Base-by-base conservation (phyloP, 2,113 vertebrate genomes). In the Choloepus hoffmanni region DNA sequence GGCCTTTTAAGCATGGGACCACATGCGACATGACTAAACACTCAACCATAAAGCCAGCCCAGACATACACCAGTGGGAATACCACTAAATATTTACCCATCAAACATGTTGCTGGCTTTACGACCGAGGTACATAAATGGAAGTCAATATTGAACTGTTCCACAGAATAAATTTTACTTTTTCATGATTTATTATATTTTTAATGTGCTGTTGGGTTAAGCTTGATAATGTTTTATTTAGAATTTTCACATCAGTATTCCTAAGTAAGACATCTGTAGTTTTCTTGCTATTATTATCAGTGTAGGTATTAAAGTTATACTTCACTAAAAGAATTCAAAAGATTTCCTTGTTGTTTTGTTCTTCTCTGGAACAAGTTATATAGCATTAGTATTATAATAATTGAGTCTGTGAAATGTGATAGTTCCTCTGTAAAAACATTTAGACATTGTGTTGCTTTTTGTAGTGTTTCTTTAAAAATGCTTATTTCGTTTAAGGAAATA, bases 221-320 rank as follows among this genome's bases (percentile, higher is more conserved):
- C 23, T 88, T 78, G 18, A 7, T 91, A 79, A 85, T 74, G 18
- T 85, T 79, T 87, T 36, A 36, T 36, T 89, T 85, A 73, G 33
- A 36, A 84, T 76, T 40, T 92, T 83, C 65, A 53, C 5, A 53
- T 45, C 48, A 63, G 30, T 73, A 24, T 92, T 43, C 36, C 9
- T 81, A 63, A 19, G 11, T 40, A 11, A 45, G 23, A 26, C 13
- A 26, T 30, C 45, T 40, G 43, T 74, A 45, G 40, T 24, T 28
- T 74, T 74, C 43, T 74, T 63, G 43, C 5, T 63, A 21, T 62
- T 79, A 30, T 89, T 78, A 67, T 65, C 50, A 18, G 7, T 30
- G 26, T 62, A 81, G 24, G 68, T 76, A 24, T 93, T 93, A 93
- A 68, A 85, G 8, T 74, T 67, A 85, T n/a, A 28, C 21, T 89